Conservation (phyloP, 2,797 vertebrate species). For the Pelodytes ibericus region DNA sequence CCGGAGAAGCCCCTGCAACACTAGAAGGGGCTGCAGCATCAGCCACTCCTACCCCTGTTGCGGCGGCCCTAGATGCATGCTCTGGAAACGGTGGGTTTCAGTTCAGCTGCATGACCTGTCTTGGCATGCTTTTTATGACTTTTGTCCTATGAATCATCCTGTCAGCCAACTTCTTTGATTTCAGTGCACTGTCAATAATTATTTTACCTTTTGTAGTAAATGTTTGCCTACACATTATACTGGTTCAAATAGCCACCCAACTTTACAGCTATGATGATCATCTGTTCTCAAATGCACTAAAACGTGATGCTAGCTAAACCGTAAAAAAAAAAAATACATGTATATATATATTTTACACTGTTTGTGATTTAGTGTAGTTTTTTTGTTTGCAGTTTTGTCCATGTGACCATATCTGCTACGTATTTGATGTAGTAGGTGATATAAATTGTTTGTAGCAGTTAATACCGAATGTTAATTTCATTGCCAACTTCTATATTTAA, state of each 20-base stretch:
- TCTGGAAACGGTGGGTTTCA: constrained; percentile 97
- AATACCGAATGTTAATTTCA: too few relatives aligned
- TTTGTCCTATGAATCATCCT: not conserved
- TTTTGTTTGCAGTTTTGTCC: not conserved
- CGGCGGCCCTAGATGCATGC: constrained; percentile 93
- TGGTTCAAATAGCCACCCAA: not conserved
- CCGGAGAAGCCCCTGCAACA: constrained; percentile 90
- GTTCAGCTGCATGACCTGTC: constrained; percentile 67
- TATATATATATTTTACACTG: too few relatives aligned
- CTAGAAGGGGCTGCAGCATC: constrained; percentile 84
- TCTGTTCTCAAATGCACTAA: not conserved
- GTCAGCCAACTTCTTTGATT: not conserved
- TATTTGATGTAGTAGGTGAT: not conserved
- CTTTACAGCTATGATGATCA: not conserved
- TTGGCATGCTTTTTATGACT: constrained; percentile 57
- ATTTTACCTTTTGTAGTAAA: not conserved
- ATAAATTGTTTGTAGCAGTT: too few relatives aligned
- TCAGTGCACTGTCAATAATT: not conserved
- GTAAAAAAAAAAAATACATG: too few relatives aligned
- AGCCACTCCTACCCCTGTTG: constrained; percentile 80
- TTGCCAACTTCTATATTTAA: too few relatives aligned
- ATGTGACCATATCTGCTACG: too few relatives aligned
- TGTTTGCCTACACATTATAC: not conserved
- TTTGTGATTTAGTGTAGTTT: not conserved
- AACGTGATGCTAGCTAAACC: too few relatives aligned